Percentiles rank a stretch among this genome's conserved stretches.
Conservation (phyloP, 1,140 invertebrate genomes). For the Penaeus indicus region DNA sequence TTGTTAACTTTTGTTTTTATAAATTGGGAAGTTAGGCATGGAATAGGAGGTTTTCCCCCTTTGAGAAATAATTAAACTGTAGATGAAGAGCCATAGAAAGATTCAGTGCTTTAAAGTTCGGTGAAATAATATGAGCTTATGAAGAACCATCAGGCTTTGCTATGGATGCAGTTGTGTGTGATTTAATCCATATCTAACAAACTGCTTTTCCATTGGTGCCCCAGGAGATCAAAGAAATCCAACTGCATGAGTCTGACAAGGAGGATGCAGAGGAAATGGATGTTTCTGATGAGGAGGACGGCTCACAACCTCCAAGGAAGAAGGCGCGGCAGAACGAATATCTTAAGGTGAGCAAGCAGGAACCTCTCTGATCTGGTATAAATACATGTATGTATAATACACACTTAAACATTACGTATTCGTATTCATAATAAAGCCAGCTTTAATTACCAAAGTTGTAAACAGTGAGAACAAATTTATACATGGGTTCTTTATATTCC, state of each 20-base stretch:
- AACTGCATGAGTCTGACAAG: constrained; percentile 81
- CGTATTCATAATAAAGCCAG: no score
- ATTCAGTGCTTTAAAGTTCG: no score
- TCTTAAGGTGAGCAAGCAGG: constrained; percentile 38
- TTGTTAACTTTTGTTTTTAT: neutral
- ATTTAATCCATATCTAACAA: constrained; percentile 6
- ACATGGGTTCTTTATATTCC: constrained; percentile 54
- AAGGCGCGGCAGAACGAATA: constrained; percentile 70
- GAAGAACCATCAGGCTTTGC: constrained; percentile 29
- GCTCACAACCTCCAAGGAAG: constrained; percentile 70
- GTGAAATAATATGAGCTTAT: neutral
- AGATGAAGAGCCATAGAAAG: no score
- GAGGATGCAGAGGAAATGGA: constrained; percentile 86
- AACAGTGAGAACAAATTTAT: no score
- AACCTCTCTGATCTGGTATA: no score
- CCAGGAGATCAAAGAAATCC: constrained; percentile 84
- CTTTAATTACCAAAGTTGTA: no score
- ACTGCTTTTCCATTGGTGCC: constrained; percentile 44
- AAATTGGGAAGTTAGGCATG: neutral
- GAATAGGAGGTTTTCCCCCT: neutral
- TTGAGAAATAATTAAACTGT: neutral
- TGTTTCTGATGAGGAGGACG: constrained; percentile 81
- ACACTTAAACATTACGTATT: no score
- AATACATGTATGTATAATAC: no score
- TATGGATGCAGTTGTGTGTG: constrained; percentile 29